These are phyloP conservation scores for Numenius phaeopus DNA, from an alignment of 2,797 vertebrate genomes.

Conservation along the genomic window DNA sequence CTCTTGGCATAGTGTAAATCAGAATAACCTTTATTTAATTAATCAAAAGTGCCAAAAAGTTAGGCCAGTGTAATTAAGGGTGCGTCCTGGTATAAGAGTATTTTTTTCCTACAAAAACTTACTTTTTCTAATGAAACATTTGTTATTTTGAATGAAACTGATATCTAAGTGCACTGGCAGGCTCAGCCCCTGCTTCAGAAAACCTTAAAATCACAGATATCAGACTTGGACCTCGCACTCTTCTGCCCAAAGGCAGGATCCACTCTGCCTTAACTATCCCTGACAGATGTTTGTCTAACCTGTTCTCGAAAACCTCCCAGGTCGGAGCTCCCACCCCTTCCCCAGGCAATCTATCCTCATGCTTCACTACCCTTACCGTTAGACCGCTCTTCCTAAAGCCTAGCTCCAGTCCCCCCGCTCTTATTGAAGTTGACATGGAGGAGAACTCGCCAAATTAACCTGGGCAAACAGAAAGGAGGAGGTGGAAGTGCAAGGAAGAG, in stretches of 20 bases:
- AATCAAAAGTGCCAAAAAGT: not conserved
- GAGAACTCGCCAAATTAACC: not conserved
- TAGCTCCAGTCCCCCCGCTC: not conserved
- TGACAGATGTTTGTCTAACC: slow-evolving; percentile 55
- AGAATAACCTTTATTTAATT: not conserved
- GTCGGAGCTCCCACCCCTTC: slow-evolving; percentile 33
- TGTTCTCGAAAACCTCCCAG: slow-evolving; percentile 60
- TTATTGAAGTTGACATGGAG: fast-evolving
- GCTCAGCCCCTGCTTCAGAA: not conserved
- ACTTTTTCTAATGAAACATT: not conserved
- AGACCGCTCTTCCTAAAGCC: not conserved
- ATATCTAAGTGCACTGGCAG: not conserved
- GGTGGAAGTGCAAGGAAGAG: not conserved
- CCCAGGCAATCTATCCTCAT: slow-evolving; percentile 13
- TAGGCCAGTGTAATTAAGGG: not conserved
- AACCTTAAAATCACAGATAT: not conserved
- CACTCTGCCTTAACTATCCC: not conserved
- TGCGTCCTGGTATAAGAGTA: not conserved
- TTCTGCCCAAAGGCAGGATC: slow-evolving; percentile 43
- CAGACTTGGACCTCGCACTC: not conserved
- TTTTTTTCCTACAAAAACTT: not conserved
- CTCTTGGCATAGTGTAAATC: not conserved
- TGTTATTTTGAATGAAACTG: not conserved
- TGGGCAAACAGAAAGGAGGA: not conserved
- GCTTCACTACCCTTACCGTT: not conserved